phyloP scores from a whole-genome alignment of 2,113 vertebrate genomes.

The Grammomys surdaster region DNA sequence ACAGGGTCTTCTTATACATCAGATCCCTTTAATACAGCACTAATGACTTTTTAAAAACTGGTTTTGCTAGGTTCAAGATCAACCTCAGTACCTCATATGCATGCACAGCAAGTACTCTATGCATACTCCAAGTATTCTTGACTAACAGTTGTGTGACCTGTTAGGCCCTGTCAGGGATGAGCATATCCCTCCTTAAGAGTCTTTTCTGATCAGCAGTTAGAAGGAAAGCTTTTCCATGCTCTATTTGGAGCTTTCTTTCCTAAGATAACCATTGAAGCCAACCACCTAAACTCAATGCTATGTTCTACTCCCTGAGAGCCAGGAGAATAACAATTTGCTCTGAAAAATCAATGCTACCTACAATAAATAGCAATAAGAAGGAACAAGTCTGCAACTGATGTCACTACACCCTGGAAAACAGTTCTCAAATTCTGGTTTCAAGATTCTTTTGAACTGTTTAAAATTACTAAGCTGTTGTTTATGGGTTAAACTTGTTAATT shows the following conservation, averaged over 20 bases:
- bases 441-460: background rate
- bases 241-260: background rate
- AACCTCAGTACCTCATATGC: background rate
- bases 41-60: background rate
- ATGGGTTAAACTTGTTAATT: background rate
- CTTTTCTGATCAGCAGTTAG: background rate
- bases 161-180: background rate
- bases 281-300: background rate
- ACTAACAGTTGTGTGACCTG: background rate
- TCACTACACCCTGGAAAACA: background rate
- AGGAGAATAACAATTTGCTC: background rate
- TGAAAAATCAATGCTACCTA: background rate
- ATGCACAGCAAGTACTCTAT: background rate
- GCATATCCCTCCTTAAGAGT: background rate
- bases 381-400: background rate
- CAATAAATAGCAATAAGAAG: background rate
- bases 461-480: background rate
- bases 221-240: background rate
- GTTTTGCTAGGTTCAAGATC: background rate
- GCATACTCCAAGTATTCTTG: background rate
- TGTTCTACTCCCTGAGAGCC: background rate
- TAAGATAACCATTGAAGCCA: background rate
- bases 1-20: background rate
- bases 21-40: background rate
- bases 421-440: conserved; percentile 5